Conservation (phyloP, 1,140 invertebrate genomes). For the Aradophagus sp. region DNA sequence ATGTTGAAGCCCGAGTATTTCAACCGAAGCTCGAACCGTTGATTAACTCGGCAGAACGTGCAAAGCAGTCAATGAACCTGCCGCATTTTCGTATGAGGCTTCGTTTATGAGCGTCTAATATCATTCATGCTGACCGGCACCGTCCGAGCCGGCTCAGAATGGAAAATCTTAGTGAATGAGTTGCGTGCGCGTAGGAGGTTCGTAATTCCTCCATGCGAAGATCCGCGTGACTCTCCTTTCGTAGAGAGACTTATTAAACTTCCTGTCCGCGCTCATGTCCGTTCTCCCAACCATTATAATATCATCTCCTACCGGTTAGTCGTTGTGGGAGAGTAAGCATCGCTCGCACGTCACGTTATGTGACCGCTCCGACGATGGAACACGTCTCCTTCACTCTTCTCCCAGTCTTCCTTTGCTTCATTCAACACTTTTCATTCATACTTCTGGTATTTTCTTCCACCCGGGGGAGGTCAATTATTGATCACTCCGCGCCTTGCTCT, state of each 20-base stretch:
- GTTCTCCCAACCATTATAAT: conserved; percentile 72
- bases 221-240: conserved; percentile 69
- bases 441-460: conserved; percentile 18
- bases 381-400: conserved; percentile 50
- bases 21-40: conserved; percentile 1
- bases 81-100: not conserved
- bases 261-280: conserved; percentile 72
- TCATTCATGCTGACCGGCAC: conserved; percentile 37
- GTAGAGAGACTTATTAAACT: conserved; percentile 68
- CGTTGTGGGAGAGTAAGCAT: conserved; percentile 75
- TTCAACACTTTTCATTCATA: conserved; percentile 58
- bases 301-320: conserved; percentile 70
- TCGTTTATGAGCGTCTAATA: conserved; percentile 23
- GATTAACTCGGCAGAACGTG: conserved; percentile 9
- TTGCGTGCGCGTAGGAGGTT: conserved; percentile 73
- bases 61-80: conserved; percentile 9
- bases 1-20: too few species aligned
- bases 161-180: conserved; percentile 70
- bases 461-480: conserved; percentile 9
- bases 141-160: conserved; percentile 31
- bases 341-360: conserved; percentile 69
- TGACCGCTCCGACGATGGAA: conserved; percentile 63
- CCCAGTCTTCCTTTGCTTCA: conserved; percentile 23
- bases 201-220: conserved; percentile 72
- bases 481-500: not conserved